Evolutionary conservation across 30 jellyfish, hydroid and myxozoan genomes (phyloP), one percentile per base, ranked within the genome.

Genomic region (Mastigias papua): DNA sequence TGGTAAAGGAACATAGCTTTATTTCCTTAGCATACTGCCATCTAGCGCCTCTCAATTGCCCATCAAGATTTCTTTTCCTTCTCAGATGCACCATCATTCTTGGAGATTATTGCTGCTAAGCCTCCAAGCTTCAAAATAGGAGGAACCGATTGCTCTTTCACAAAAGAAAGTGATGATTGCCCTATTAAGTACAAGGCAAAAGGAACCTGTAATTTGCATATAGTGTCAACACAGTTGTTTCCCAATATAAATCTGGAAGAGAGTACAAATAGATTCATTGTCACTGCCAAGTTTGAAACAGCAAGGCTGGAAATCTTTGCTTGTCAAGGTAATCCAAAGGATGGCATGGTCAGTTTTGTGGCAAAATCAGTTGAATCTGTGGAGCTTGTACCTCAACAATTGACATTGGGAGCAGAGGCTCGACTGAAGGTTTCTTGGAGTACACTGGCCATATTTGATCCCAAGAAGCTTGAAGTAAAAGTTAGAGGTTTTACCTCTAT

Each of bases 401-500:
- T 82, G 29, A 82, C 91, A 21, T 48, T 82, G 0, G 91, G 81
- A n/a, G 61, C 66, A 17, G 78, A 32, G 17, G 67, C 76, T 35
- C 21, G 54, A 10, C 67, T 82, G 61, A 15, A n/a, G 2, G 22
- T 71, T 23, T 35, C 62, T n/a, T 82, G 91, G 91, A 64, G 23
- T n/a, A 15, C 49, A 17, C 67, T 33, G 35, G 37, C 35, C 10
- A 32, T 48, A 1, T 20, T 66, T 34, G 49, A 69, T 6, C 62
- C 51, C 5, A 78, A 67, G 48, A 46, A 42, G 68, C 67, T 82
- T 2, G 80, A 48, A 28, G 83, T 82, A n/a, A 70, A 49, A 17
- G 37, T 82, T 11, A 82, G 48, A 1, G 91, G 91, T 62, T 69
- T 48, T 16, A 80, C 91, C 0, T 62, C 91, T 0, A 32, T 80